Evolutionary conservation across 2,888 invertebrate species (phyloP).

Genomic region (Diadromus collaris): DNA sequence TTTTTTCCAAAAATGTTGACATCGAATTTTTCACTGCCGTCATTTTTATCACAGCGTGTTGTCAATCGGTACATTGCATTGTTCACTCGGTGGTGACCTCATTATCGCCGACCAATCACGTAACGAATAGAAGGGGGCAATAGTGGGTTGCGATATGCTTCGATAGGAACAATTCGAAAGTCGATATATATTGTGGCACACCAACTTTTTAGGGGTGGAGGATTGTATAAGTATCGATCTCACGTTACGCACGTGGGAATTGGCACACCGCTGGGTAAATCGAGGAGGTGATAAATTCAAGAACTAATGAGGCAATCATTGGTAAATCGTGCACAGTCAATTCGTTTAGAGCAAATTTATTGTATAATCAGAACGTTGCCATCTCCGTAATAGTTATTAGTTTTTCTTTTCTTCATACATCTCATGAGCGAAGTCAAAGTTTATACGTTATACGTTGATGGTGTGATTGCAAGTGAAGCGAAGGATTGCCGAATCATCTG

Average conservation of each 20-base stretch:
- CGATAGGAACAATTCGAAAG: too few species aligned
- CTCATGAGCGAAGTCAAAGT: constrained; percentile 27
- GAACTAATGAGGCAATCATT: not conserved
- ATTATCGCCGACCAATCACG: too few species aligned
- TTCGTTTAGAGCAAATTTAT: constrained; percentile 24
- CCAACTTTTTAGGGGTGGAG: too few species aligned
- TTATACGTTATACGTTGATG: constrained; percentile 27
- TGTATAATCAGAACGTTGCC: constrained; percentile 26
- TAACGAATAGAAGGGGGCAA: too few species aligned
- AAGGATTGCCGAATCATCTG: constrained; percentile 31
- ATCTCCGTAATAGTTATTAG: constrained; percentile 7
- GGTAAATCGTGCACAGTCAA: not conserved
- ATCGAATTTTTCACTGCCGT: too few species aligned
- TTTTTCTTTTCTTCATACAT: constrained; percentile 9
- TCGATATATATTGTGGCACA: too few species aligned
- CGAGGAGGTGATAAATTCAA: not conserved
- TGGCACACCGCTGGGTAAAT: not conserved
- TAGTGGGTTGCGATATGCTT: too few species aligned
- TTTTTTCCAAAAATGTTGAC: too few species aligned
- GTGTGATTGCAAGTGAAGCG: constrained; percentile 30
- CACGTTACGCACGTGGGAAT: not conserved
- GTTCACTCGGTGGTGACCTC: too few species aligned
- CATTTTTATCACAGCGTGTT: too few species aligned
- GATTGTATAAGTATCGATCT: not conserved
- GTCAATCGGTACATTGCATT: too few species aligned